A percentile compares a stretch with the other conserved stretches of the same genome.
phyloP scores from a whole-genome alignment of 2,113 vertebrate genomes.

The Clarias gariepinus region DNA sequence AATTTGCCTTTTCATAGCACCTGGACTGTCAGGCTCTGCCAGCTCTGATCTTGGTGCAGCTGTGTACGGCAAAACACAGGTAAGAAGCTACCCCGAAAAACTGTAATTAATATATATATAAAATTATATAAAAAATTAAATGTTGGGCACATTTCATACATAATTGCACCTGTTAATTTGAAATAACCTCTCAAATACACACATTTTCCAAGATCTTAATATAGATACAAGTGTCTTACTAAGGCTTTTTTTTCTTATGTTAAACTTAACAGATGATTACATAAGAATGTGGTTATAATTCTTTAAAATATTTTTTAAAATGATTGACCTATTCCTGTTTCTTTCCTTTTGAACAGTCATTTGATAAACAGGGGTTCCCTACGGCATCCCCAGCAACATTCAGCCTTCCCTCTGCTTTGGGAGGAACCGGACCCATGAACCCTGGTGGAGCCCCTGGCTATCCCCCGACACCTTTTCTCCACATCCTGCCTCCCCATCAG shows the following conservation, averaged over 20 bases:
- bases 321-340: background rate
- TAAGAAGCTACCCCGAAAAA: conserved; percentile 57
- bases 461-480: conserved; percentile 85
- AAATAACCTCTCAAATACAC: background rate
- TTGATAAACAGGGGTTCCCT: conserved; percentile 97
- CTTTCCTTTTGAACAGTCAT: conserved; percentile 42
- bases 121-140: background rate
- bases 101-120: background rate
- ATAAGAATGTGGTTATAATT: background rate
- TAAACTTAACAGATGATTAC: background rate
- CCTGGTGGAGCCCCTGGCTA: conserved; percentile 88
- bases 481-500: conserved; percentile 92
- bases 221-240: background rate
- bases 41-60: conserved; percentile 89
- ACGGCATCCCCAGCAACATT: conserved; percentile 91
- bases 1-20: conserved; percentile 50
- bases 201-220: background rate
- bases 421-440: conserved; percentile 86
- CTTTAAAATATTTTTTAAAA: background rate
- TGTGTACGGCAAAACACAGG: conserved; percentile 95
- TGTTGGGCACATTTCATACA: background rate
- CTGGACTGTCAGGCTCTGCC: conserved; percentile 88
- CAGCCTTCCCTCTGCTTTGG: conserved; percentile 90
- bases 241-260: background rate
- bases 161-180: background rate